Percentiles rank a stretch among this genome's conserved stretches.
phyloP scores from a whole-genome alignment of 2,113 vertebrate species.

The Strix uralensis region DNA sequence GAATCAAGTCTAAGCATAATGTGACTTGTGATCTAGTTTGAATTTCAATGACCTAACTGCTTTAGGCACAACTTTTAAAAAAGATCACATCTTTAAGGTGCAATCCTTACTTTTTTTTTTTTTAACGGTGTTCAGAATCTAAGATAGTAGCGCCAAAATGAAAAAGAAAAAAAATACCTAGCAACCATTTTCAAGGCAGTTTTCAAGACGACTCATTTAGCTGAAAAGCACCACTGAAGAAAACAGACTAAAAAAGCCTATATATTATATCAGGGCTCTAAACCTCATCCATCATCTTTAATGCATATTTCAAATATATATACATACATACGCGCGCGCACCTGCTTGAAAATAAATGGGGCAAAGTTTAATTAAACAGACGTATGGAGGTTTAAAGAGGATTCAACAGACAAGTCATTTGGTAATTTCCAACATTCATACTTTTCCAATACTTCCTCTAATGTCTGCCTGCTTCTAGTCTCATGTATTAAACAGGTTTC shows the following conservation, averaged over 20 bases:
- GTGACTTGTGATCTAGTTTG: constrained; percentile 51
- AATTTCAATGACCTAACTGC: constrained; percentile 47
- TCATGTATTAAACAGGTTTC: constrained; percentile 47
- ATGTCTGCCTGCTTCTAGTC: constrained; percentile 64
- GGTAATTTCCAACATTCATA: constrained; percentile 63
- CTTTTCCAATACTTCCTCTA: constrained; percentile 54
- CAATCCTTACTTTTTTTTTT: not conserved
- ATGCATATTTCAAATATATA: constrained; percentile 57
- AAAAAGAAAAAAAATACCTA: not conserved
- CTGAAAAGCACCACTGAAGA: constrained; percentile 65
- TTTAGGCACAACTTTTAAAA: constrained; percentile 19
- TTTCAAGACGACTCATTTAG: constrained; percentile 67
- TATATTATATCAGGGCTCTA: constrained; percentile 52
- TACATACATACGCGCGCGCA: constrained; percentile 51
- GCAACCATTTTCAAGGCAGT: constrained; percentile 67
- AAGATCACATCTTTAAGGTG: constrained; percentile 29
- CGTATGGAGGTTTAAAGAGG: constrained; percentile 48
- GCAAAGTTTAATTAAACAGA: constrained; percentile 56
- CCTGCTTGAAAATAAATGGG: constrained; percentile 65
- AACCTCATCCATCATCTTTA: constrained; percentile 69
- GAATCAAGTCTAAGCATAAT: constrained; percentile 59
- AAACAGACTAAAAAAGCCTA: constrained; percentile 61
- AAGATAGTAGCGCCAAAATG: not conserved
- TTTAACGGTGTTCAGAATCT: not conserved
- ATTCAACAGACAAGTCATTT: constrained; percentile 68